phyloP scores from a whole-genome alignment of 2,113 vertebrate genomes.

The Otus sunia region DNA sequence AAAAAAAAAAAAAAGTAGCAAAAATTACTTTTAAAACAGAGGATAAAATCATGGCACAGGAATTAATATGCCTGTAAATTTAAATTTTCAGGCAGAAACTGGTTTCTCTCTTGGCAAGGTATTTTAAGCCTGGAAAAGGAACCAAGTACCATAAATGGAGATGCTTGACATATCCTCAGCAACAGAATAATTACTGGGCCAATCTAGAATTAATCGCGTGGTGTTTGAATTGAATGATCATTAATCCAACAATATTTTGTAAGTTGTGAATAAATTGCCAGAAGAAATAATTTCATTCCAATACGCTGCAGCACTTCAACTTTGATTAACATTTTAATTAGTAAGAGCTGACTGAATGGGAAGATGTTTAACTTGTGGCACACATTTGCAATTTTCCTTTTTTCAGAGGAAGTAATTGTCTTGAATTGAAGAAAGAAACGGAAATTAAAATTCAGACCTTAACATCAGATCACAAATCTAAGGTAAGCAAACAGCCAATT shows the following conservation, averaged over 20 bases:
- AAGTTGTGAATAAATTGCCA: slow-evolving; percentile 63
- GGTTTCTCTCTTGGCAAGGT: slow-evolving; percentile 45
- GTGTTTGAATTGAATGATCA: slow-evolving; percentile 64
- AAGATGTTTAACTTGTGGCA: slow-evolving; percentile 67
- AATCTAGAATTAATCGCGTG: slow-evolving; percentile 50
- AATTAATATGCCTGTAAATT: slow-evolving; percentile 16
- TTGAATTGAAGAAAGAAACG: slow-evolving; percentile 97
- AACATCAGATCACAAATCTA: slow-evolving; percentile 91
- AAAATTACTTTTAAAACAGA: neutral
- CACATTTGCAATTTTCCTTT: slow-evolving; percentile 56
- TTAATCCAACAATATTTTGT: slow-evolving; percentile 58
- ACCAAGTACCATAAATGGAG: slow-evolving; percentile 53
- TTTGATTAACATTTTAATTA: slow-evolving; percentile 70
- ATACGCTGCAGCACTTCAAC: neutral
- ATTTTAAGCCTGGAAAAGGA: slow-evolving; percentile 45
- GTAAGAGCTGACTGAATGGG: slow-evolving; percentile 31
- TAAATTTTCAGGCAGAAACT: slow-evolving; percentile 43
- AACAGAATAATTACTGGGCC: slow-evolving; percentile 58
- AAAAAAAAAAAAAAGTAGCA: neutral
- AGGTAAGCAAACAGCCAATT: slow-evolving; percentile 81
- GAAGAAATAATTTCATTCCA: slow-evolving; percentile 56
- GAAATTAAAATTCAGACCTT: slow-evolving; percentile 94
- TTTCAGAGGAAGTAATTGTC: slow-evolving; percentile 93
- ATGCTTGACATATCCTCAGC: slow-evolving; percentile 22
- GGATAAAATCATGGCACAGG: slow-evolving; percentile 1